Evolutionary conservation across 2,797 vertebrate genomes (phyloP), one percentile per base, ranked within the genome.

Genomic region (Sphenopsis melanotis): DNA sequence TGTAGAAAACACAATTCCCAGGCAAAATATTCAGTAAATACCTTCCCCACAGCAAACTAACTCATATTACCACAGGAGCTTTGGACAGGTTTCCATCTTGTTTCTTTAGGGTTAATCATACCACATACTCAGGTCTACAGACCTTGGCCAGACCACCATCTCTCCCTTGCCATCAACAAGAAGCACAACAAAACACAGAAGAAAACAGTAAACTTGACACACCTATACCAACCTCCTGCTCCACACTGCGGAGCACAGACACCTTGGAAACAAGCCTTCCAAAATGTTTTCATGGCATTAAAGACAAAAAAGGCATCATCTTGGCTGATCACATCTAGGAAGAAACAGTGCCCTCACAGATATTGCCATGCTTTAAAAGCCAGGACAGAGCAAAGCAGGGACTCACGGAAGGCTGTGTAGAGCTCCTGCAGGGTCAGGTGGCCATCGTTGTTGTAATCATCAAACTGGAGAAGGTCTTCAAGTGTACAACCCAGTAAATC

Each of bases 321-420:
- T 78, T 22, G 9, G 9, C 46, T 53, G 85, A 37, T 23, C 10
- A 2, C 0, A 1, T 18, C 55, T 53, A 36, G 30, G 66, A 68
- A 59, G 63, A 47, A 81, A 23, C 11, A 30, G 2, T 55, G 63
- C 27, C 59, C 46, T 16, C 32, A 30, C 8, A 63, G 36, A 24
- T 3, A 57, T 3, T 12, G 6, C 3, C 20, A 6, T 0, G 11
- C 10, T 36, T 6, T 27, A 39, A 46, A 20, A 11, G 8, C 12
- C 39, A 46, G 70, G 36, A 17, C 3, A 68, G 50, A 23, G 3
- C 87, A 36, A 27, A 36, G 11, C 77, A 19, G 5, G 39, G 60
- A 99, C 99, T 99, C 97, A 99, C 99, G 99, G 97, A 99, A 99
- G 76, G 99, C 99, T 1, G 98, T 99, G 95, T 98, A 99, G 96